Base-by-base conservation (phyloP, 2,888 invertebrate species). In the Girardia tigrina region DNA sequence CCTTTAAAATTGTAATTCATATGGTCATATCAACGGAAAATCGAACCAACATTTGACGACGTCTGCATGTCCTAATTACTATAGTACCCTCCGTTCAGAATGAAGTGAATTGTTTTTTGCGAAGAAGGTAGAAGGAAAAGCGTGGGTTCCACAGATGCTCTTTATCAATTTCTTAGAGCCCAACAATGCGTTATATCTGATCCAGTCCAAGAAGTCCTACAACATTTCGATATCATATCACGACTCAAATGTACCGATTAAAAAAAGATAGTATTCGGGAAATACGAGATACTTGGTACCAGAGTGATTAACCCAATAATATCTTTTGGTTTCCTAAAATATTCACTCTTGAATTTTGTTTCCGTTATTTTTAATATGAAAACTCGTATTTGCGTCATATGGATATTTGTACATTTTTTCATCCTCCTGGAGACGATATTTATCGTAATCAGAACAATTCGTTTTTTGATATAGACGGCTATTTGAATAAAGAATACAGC, bases 291-390 rank as follows among this genome's bases (percentile, higher is more conserved):
- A 94, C 94, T 23, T 94, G 94, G 94, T 83, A 82, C 78, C 80
- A 81, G 82, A 91, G 91, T 28, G 93, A 93, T 0, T 94, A 94
- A 85, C 94, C 95, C 0, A 94, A 94, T 78, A 92, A 93, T 80
- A 93, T 91, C 79, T 91, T 92, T 75, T 87, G 92, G 0, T 88
- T 92, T 29, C 91, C 94, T 0, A 90, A 94, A 79, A 88, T 97
- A 79, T 95, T 92, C 84, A 89, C 97, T 76, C 97, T 95, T 86
- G 95, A 97, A 86, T 95, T 90, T 86, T 97, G 97, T 81, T 87
- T 95, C 94, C 73, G 95, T 95, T 84, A 87, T 89, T 76, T 83
- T 82, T 78, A 78, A 80, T 79, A 78, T 26, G n/a, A 28, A 12
- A 29, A 72, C 14, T 28, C 76, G 1, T 73, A 56, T 26, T n/a